Percentiles rank a stretch among this genome's conserved stretches.
Evolutionary conservation across 2,888 invertebrate genomes (phyloP).

Genomic region (Megalurothrips usitatus): DNA sequence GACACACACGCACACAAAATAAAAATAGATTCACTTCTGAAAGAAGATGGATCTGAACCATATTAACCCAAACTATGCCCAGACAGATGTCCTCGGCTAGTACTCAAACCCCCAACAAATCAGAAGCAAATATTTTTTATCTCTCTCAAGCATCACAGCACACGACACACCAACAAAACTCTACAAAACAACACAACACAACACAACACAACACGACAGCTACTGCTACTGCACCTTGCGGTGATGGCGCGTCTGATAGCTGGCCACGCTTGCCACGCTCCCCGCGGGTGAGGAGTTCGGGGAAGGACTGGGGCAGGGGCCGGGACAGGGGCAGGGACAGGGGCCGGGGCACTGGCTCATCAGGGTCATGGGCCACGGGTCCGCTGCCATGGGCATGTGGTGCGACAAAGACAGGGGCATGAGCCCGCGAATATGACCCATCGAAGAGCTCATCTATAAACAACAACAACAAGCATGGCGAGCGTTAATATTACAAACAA

Average conservation of each 20-base stretch:
- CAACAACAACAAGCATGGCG: constrained; percentile 7
- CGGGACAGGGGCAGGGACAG: constrained; percentile 46
- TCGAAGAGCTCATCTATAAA: constrained; percentile 23
- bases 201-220: neutral
- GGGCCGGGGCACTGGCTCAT: constrained; percentile 44
- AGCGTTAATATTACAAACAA: neutral
- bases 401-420: neutral
- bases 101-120: too few relatives aligned
- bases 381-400: neutral
- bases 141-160: too few relatives aligned
- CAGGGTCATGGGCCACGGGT: neutral
- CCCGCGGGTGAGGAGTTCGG: constrained; percentile 48
- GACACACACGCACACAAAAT: neutral
- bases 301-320: constrained; percentile 46
- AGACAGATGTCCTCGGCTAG: too few relatives aligned
- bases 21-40: neutral
- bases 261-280: constrained; percentile 47
- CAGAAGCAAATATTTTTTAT: too few relatives aligned
- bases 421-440: neutral
- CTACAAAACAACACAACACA: neutral
- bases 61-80: too few relatives aligned
- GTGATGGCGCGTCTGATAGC: constrained; percentile 42
- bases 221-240: constrained; percentile 21
- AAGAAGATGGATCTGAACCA: too few relatives aligned
- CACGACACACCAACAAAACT: neutral